A percentile compares a stretch with the other conserved stretches of the same genome.
These are phyloP conservation scores for Atrina japonica DNA, from an alignment of 2,888 invertebrate genomes.

Conservation along the genomic window DNA sequence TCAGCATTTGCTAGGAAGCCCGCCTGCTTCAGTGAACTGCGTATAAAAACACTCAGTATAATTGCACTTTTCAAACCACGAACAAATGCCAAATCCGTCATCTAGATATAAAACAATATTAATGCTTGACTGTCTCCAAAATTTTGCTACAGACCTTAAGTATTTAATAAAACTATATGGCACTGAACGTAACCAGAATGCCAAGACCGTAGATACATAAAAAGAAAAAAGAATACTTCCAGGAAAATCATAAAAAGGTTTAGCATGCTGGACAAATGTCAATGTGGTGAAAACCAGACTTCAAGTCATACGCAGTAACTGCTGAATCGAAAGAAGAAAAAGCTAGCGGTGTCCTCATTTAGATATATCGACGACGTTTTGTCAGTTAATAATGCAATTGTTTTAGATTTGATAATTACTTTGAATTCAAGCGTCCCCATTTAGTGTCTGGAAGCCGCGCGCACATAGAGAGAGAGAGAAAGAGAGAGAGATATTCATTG, in stretches of 20 bases:
- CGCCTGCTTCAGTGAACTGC: background rate
- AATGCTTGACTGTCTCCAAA: conserved; percentile 5
- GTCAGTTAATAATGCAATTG: no score
- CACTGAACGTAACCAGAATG: conserved; percentile 32
- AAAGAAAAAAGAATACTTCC: conserved; percentile 34
- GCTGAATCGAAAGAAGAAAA: no score
- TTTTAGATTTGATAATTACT: no score
- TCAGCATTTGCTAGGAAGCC: conserved; percentile 8
- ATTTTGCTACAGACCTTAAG: no score
- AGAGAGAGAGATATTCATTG: no score
- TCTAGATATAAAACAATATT: conserved; percentile 17
- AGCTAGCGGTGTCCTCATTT: no score
- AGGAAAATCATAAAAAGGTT: conserved; percentile 32
- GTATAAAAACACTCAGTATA: background rate
- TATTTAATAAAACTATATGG: conserved; percentile 33
- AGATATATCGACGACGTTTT: no score
- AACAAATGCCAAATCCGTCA: conserved; percentile 19
- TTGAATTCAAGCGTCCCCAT: no score
- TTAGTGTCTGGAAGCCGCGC: no score
- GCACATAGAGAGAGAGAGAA: no score
- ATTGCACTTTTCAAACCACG: background rate
- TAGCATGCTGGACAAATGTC: conserved; percentile 21
- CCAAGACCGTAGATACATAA: conserved; percentile 27
- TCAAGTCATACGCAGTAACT: no score
- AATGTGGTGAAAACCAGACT: conserved; percentile 35